Evolutionary conservation across 2,113 vertebrate species (phyloP).

Genomic region (Eonycteris spelaea): DNA sequence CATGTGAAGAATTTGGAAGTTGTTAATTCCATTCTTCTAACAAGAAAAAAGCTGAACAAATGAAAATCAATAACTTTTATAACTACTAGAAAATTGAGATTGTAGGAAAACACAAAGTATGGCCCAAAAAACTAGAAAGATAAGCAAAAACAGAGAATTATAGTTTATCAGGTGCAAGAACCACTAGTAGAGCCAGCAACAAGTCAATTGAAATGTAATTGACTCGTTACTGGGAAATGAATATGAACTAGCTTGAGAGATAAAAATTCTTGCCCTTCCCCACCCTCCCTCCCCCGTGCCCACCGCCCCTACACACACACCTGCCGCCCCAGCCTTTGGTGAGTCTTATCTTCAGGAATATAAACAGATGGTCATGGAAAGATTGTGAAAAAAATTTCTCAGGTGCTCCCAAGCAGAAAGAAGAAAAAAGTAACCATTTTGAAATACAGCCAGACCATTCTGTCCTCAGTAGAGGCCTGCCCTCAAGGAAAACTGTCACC

Average conservation of each 20-base stretch:
- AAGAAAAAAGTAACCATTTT: background rate
- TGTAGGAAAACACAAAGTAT: background rate
- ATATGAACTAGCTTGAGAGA: background rate
- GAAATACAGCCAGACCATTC: background rate
- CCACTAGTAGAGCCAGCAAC: background rate
- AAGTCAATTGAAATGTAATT: background rate
- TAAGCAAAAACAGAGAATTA: background rate
- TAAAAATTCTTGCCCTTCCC: background rate
- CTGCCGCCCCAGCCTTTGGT: background rate
- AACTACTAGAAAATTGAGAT: background rate
- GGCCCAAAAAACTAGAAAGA: background rate
- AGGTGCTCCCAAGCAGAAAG: background rate
- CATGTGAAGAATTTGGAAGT: background rate
- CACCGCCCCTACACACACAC: no score
- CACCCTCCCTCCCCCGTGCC: no score
- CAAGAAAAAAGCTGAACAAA: background rate
- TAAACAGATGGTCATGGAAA: background rate
- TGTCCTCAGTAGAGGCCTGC: background rate
- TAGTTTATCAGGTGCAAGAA: background rate
- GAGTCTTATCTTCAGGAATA: background rate
- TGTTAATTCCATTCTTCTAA: background rate
- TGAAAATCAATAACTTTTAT: background rate
- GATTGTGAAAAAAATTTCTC: background rate
- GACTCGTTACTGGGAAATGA: background rate
- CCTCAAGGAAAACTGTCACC: background rate